phyloP scores from a whole-genome alignment of 92 coral and sea anemone genomes.

The Epizoanthus rinbou region DNA sequence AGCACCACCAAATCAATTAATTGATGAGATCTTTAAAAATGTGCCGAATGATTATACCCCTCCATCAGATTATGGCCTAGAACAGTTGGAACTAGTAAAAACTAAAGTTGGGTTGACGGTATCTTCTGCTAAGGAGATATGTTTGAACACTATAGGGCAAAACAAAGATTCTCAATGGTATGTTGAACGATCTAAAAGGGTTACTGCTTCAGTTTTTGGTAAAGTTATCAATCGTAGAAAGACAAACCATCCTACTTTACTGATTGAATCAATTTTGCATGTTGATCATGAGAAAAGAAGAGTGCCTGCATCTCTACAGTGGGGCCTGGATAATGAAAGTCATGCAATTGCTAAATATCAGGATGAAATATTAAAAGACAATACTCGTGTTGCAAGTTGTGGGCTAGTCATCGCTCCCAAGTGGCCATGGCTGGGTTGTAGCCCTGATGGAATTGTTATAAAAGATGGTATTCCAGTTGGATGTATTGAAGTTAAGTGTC shows the following conservation, averaged over 20 bases:
- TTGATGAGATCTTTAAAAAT: slow-evolving; percentile 36
- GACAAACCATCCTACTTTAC: too few relatives aligned
- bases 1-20: slow-evolving; percentile 9
- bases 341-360: slow-evolving; percentile 40
- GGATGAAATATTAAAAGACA: slow-evolving; percentile 13
- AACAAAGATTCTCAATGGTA: slow-evolving; percentile 42
- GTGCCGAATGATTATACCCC: slow-evolving; percentile 18
- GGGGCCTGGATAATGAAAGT: slow-evolving; percentile 62
- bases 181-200: slow-evolving; percentile 40
- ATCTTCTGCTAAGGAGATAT: slow-evolving; percentile 35
- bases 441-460: slow-evolving; percentile 66
- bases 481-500: slow-evolving; percentile 63
- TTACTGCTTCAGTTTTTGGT: slow-evolving; percentile 48
- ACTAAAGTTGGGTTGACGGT: not conserved
- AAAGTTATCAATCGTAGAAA: slow-evolving; percentile 42
- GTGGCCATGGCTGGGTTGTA: slow-evolving; percentile 59
- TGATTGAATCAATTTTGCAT: too few relatives aligned
- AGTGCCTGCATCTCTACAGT: slow-evolving; percentile 39
- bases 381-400: slow-evolving; percentile 35
- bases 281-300: too few relatives aligned
- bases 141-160: slow-evolving; percentile 42
- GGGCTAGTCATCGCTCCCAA: slow-evolving; percentile 55
- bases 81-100: not conserved
- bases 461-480: slow-evolving; percentile 36
- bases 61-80: too few relatives aligned